phyloP scores from a whole-genome alignment of 2,888 invertebrate genomes.

The Mimumesa dahlbomi region DNA sequence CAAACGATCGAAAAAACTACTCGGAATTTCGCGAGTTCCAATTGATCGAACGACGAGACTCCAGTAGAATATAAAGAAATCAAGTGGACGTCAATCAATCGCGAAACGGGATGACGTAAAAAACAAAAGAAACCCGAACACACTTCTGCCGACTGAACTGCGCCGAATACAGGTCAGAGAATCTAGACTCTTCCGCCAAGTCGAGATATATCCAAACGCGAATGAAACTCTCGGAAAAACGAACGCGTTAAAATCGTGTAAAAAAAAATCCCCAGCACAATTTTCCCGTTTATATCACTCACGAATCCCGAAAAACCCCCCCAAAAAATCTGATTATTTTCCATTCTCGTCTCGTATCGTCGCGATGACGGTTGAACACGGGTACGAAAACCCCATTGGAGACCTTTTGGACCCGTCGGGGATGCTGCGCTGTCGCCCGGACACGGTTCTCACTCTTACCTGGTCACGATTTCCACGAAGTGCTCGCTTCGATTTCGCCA shows the following conservation, averaged over 20 bases:
- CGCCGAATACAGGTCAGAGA: conserved; percentile 25
- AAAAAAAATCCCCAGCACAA: too few species aligned
- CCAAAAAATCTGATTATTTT: too few species aligned
- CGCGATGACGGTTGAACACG: too few species aligned
- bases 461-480: conserved; percentile 6
- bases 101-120: too few species aligned
- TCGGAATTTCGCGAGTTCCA: too few species aligned
- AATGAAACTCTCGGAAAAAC: background rate
- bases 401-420: conserved; percentile 1
- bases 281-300: too few species aligned
- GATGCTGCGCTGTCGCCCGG: conserved; percentile 4
- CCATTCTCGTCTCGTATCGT: too few species aligned
- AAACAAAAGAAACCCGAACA: background rate
- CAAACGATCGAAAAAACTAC: too few species aligned
- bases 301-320: background rate
- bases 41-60: too few species aligned
- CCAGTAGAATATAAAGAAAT: too few species aligned
- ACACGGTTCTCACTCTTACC: conserved; percentile 44
- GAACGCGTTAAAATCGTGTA: background rate
- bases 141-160: background rate
- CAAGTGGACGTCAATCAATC: too few species aligned
- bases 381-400: too few species aligned
- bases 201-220: background rate
- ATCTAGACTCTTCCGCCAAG: conserved; percentile 22
- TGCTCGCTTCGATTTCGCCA: background rate